Evolutionary conservation across 2,888 invertebrate genomes (phyloP).

Genomic region (Dilophus febrilis): DNA sequence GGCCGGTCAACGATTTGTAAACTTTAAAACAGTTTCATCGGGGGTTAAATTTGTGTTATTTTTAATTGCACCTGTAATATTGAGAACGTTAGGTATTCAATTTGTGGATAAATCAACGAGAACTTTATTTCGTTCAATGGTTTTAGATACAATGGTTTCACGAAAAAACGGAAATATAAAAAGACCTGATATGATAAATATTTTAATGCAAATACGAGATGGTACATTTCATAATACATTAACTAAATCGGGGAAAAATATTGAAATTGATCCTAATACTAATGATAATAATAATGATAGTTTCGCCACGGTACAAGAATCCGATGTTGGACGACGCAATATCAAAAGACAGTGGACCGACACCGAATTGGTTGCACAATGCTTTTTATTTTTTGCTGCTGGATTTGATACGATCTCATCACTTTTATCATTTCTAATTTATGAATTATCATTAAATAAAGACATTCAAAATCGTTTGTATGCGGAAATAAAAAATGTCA

Average conservation of each 20-base stretch:
- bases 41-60: not conserved
- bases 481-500: slow-evolving; percentile 31
- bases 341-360: slow-evolving; percentile 5
- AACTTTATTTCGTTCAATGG: not conserved
- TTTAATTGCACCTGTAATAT: not conserved
- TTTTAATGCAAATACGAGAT: not conserved
- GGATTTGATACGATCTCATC: slow-evolving; percentile 32
- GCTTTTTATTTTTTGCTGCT: slow-evolving; percentile 30
- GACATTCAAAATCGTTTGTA: slow-evolving; percentile 34
- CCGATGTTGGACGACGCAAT: not conserved
- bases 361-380: slow-evolving; percentile 13
- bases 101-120: not conserved
- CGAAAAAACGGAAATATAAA: not conserved
- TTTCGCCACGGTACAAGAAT: slow-evolving; percentile 19
- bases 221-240: too few relatives aligned
- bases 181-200: not conserved
- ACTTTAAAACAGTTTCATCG: not conserved
- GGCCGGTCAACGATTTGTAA: not conserved
- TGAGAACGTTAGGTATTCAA: not conserved
- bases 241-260: slow-evolving; percentile 5
- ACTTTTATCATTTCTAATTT: slow-evolving; percentile 28
- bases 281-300: slow-evolving; percentile 10
- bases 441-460: slow-evolving; percentile 34
- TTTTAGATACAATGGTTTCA: not conserved
- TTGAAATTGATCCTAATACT: slow-evolving; percentile 1